Evolutionary conservation across 1,140 invertebrate genomes (phyloP).

Genomic region (Daktulosphaira vitifoliae): DNA sequence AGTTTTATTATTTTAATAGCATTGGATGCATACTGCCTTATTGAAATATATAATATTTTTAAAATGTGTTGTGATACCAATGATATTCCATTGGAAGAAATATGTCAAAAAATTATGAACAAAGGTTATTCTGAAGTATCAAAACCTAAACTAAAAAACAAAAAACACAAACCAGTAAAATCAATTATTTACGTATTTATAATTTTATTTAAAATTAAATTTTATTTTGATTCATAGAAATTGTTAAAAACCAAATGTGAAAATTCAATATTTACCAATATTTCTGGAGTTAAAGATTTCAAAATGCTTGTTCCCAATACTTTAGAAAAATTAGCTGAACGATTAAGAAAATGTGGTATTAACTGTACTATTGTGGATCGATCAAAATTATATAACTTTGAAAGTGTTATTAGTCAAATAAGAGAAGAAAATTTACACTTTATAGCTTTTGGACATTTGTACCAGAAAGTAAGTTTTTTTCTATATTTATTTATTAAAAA

Average conservation of each 20-base stretch:
- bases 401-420: constrained; percentile 47
- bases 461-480: constrained; percentile 42
- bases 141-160: constrained; percentile 30
- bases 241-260: not conserved
- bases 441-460: constrained; percentile 49
- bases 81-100: constrained; percentile 52
- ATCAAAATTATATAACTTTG: constrained; percentile 43
- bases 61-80: constrained; percentile 45
- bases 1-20: constrained; percentile 48
- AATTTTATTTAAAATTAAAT: too few species aligned
- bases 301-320: constrained; percentile 51
- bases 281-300: constrained; percentile 38
- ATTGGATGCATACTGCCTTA: constrained; percentile 51
- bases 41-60: constrained; percentile 61
- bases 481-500: too few species aligned
- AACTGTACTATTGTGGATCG: constrained; percentile 50
- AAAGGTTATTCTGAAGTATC: constrained; percentile 12
- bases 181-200: too few species aligned
- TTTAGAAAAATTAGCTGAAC: constrained; percentile 49
- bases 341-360: constrained; percentile 57
- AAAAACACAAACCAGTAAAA: constrained; percentile 20
- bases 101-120: constrained; percentile 47
- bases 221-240: constrained; percentile 11
- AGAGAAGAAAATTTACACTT: constrained; percentile 49
- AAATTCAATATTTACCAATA: not conserved